phyloP scores from a whole-genome alignment of 1,140 invertebrate genomes.

The Lepidurus apus region DNA sequence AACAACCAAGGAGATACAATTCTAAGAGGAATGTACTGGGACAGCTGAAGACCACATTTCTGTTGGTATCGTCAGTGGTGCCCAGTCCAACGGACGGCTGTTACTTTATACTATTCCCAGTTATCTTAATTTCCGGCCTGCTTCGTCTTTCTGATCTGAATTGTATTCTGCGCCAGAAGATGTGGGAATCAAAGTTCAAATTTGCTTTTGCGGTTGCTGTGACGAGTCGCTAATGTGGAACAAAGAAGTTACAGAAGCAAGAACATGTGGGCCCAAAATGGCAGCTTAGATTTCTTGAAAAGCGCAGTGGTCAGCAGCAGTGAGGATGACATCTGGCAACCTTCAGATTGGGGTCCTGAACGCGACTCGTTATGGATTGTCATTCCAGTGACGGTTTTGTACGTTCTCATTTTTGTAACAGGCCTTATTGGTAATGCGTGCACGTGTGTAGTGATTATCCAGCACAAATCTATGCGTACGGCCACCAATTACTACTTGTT shows the following conservation, averaged over 20 bases:
- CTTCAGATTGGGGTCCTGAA: neutral
- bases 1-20: no score
- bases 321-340: neutral
- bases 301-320: neutral
- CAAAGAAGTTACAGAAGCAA: neutral
- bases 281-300: neutral
- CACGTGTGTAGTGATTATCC: conserved; percentile 85
- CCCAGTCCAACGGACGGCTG: no score
- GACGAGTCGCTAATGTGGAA: neutral
- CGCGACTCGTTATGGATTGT: conserved; percentile 28
- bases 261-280: neutral
- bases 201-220: no score
- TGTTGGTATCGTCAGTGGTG: no score
- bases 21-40: no score
- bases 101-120: no score
- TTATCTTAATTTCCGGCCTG: no score
- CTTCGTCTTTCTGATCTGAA: no score
- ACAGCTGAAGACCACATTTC: no score
- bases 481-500: conserved; percentile 93
- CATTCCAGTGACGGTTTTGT: conserved; percentile 57
- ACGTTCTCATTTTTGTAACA: conserved; percentile 73
- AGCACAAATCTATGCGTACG: conserved; percentile 88
- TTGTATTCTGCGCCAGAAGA: no score
- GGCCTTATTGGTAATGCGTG: conserved; percentile 85
- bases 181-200: no score